Conservation (phyloP, 2,797 vertebrate species). For the Anguilla pacifica region DNA sequence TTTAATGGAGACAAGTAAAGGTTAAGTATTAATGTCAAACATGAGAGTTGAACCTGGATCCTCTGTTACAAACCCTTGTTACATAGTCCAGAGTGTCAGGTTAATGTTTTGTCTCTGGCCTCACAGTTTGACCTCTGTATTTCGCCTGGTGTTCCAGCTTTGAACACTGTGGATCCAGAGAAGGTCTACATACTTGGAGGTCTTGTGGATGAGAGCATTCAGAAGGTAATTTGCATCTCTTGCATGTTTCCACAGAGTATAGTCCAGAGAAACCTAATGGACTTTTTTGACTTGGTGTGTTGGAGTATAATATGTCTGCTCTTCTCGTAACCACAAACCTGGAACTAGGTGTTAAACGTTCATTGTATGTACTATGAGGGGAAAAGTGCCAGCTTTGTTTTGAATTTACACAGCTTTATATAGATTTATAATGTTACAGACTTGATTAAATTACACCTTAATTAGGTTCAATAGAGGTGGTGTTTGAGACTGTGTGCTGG, state of each 20-base stretch:
- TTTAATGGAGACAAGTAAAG: neutral
- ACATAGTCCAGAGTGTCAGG: neutral
- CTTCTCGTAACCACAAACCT: neutral
- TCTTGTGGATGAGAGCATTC: conserved; percentile 93
- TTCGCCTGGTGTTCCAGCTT: conserved; percentile 65
- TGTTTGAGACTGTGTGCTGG: neutral
- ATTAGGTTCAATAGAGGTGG: neutral
- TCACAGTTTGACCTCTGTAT: neutral
- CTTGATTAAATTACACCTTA: neutral
- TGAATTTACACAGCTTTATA: neutral
- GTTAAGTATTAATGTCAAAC: neutral
- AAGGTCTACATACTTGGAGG: conserved; percentile 91
- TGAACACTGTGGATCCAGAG: conserved; percentile 76
- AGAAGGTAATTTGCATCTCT: conserved; percentile 76
- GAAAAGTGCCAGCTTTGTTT: neutral
- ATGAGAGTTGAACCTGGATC: too few relatives aligned
- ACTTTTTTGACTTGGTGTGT: neutral
- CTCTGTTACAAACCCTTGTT: neutral
- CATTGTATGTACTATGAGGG: neutral
- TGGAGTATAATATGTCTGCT: neutral
- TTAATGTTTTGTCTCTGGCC: neutral
- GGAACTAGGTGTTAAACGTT: neutral
- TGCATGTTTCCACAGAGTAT: neutral
- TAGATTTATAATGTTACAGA: neutral
- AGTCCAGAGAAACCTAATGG: neutral